Evolutionary conservation across 1,140 invertebrate genomes (phyloP).

Genomic region (Drosophila nannoptera): DNA sequence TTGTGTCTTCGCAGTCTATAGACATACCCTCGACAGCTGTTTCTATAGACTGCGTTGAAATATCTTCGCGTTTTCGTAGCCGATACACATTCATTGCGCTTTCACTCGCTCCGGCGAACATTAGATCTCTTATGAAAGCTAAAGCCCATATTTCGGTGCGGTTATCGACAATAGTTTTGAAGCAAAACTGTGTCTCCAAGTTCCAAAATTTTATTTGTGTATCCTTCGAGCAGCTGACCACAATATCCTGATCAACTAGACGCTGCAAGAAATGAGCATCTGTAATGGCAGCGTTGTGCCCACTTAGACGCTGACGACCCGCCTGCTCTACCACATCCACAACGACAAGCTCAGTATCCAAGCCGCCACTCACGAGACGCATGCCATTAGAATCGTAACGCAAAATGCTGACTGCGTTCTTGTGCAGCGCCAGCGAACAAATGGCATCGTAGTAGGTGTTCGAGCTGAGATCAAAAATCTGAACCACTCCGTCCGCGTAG

Average conservation of each 20-base stretch:
- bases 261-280: slow-evolving; percentile 89
- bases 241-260: slow-evolving; percentile 81
- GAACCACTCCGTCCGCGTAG: slow-evolving; percentile 93
- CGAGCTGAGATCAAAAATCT: slow-evolving; percentile 87
- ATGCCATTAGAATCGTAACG: slow-evolving; percentile 83
- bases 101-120: slow-evolving; percentile 93
- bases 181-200: slow-evolving; percentile 95
- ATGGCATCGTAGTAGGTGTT: slow-evolving; percentile 81
- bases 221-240: slow-evolving; percentile 95
- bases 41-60: slow-evolving; percentile 80
- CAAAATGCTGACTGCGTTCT: slow-evolving; percentile 89
- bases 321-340: slow-evolving; percentile 96
- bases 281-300: slow-evolving; percentile 96
- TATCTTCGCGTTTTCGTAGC: slow-evolving; percentile 80
- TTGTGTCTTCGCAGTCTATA: slow-evolving; percentile 73
- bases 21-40: slow-evolving; percentile 80
- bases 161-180: slow-evolving; percentile 93
- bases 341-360: slow-evolving; percentile 94
- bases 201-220: slow-evolving; percentile 99
- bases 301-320: slow-evolving; percentile 92
- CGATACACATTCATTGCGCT: slow-evolving; percentile 92
- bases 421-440: slow-evolving; percentile 93
- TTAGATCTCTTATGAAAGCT: slow-evolving; percentile 87
- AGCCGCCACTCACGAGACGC: slow-evolving; percentile 66
- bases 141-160: slow-evolving; percentile 92